Evolutionary conservation across 2,113 vertebrate genomes (phyloP).

Genomic region (Nibea albiflora): DNA sequence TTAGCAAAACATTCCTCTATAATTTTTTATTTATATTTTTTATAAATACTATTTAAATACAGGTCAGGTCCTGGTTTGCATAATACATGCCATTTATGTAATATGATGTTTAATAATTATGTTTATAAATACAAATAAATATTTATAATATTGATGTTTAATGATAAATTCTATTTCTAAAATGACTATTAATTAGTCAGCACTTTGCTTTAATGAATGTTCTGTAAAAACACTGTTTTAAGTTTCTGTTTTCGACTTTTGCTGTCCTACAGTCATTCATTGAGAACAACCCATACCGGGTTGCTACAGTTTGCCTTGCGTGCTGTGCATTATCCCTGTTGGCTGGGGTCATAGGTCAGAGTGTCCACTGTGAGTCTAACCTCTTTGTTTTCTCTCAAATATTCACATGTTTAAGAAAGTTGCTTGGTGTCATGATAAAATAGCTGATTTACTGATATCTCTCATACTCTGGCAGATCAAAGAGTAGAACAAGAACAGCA

Average conservation of each 20-base stretch:
- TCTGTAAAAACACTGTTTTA: conserved; percentile 15
- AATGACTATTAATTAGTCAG: too few relatives aligned
- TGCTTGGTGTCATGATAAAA: background rate
- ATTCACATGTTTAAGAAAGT: background rate
- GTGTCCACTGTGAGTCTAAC: conserved; percentile 67
- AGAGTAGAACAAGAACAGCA: conserved; percentile 21
- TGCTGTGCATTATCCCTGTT: conserved; percentile 68
- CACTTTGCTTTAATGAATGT: background rate
- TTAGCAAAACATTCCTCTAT: too few relatives aligned
- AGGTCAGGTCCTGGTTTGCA: too few relatives aligned
- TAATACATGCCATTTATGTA: too few relatives aligned
- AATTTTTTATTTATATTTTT: too few relatives aligned
- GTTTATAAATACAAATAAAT: too few relatives aligned
- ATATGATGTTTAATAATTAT: too few relatives aligned
- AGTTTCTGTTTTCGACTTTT: conserved; percentile 12
- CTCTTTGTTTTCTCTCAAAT: conserved; percentile 3
- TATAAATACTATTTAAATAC: too few relatives aligned
- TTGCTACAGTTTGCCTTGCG: conserved; percentile 50
- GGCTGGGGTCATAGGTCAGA: conserved; percentile 64
- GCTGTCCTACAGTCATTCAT: conserved; percentile 39
- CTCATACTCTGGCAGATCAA: conserved; percentile 45
- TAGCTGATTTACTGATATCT: background rate
- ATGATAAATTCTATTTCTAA: too few relatives aligned
- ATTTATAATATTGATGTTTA: too few relatives aligned
- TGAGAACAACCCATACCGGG: conserved; percentile 64